Percentiles rank a stretch among this genome's conserved stretches.
Conservation (phyloP, 2,888 invertebrate genomes). For the Rambutsinella grinnellia region DNA sequence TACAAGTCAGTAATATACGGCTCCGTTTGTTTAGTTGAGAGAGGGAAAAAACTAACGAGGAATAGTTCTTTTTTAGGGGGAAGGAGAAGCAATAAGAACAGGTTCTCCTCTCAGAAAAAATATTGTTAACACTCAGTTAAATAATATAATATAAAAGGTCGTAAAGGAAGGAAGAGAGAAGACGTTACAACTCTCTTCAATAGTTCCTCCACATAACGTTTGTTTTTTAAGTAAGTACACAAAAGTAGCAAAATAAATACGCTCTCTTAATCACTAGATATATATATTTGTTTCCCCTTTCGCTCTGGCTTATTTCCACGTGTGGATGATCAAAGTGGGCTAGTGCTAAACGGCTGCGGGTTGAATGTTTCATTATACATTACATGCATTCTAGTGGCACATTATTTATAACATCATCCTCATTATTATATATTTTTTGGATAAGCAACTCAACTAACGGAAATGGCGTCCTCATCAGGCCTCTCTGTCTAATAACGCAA, state of each 20-base stretch:
- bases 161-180: no score
- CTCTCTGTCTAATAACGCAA: conserved; percentile 21
- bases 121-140: background rate
- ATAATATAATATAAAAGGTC: no score
- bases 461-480: conserved; percentile 43
- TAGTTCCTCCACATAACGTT: background rate
- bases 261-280: background rate
- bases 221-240: background rate
- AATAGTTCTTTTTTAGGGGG: conserved; percentile 9
- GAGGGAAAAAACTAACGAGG: conserved; percentile 50
- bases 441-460: conserved; percentile 42
- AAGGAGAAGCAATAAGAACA: conserved; percentile 16
- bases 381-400: background rate
- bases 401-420: background rate
- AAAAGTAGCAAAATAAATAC: conserved; percentile 1
- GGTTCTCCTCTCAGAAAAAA: conserved; percentile 31
- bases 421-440: conserved; percentile 1
- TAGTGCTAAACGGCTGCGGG: conserved; percentile 44
- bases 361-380: conserved; percentile 1
- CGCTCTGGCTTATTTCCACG: conserved; percentile 63
- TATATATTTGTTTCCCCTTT: conserved; percentile 12
- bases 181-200: no score
- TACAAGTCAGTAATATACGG: no score
- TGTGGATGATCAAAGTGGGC: conserved; percentile 59
- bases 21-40: no score